These are phyloP conservation scores for Zophobas atratus DNA, from an alignment of 1,140 invertebrate species.

Conservation along the genomic window DNA sequence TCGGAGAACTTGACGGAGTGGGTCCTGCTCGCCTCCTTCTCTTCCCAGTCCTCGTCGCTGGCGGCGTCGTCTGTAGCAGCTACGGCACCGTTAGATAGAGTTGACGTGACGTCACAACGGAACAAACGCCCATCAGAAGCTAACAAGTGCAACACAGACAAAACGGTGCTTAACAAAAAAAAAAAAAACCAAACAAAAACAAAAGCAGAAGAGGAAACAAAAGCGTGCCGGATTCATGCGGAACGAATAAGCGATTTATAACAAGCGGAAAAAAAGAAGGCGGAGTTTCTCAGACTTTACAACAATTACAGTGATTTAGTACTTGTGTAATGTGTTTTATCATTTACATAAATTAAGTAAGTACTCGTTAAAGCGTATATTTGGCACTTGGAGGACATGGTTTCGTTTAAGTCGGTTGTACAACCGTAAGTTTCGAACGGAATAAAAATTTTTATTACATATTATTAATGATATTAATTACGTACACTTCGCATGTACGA, in stretches of 20 bases:
- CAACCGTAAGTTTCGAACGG: too few species aligned
- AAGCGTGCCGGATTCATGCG: neutral
- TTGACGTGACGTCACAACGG: conserved; percentile 65
- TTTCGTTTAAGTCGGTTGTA: too few species aligned
- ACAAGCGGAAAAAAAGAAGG: neutral
- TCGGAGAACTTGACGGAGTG: conserved; percentile 93
- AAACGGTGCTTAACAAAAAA: conserved; percentile 44
- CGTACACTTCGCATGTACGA: too few species aligned
- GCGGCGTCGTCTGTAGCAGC: conserved; percentile 56
- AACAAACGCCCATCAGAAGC: conserved; percentile 68
- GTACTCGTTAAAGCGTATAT: too few species aligned
- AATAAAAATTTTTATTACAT: too few species aligned
- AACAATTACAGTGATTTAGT: too few species aligned
- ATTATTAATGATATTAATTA: too few species aligned
- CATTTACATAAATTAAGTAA: too few species aligned
- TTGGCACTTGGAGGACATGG: too few species aligned
- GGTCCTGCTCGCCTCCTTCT: conserved; percentile 84
- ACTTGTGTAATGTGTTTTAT: too few species aligned
- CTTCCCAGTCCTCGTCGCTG: conserved; percentile 81
- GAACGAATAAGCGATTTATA: neutral
- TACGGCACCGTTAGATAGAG: conserved; percentile 64
- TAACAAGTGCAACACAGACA: conserved; percentile 51
- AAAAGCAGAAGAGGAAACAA: neutral
- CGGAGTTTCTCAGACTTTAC: neutral
- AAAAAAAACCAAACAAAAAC: neutral